A percentile compares a stretch with the other conserved stretches of the same genome.
Conservation (phyloP, 2,888 invertebrate species). For the Mesoligia furuncula region DNA sequence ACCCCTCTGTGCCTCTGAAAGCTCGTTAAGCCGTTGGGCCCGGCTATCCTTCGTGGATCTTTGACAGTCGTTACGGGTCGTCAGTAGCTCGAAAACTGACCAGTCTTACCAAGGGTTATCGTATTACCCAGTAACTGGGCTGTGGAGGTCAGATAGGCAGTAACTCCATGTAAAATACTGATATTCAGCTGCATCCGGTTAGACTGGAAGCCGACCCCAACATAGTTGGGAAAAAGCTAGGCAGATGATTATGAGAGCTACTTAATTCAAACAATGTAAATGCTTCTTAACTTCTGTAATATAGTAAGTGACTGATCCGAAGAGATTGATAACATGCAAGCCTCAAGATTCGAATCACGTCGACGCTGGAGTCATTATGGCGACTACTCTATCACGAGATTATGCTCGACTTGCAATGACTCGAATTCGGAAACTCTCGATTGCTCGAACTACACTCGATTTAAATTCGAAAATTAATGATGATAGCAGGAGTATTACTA, state of each 20-base stretch:
- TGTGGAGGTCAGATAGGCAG: no score
- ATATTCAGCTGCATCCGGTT: background rate
- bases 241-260: background rate
- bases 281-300: slow-evolving; percentile 16
- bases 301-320: slow-evolving; percentile 36
- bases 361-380: slow-evolving; percentile 27
- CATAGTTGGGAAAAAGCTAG: background rate
- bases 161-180: background rate
- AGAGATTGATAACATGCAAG: slow-evolving; percentile 44
- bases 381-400: slow-evolving; percentile 25
- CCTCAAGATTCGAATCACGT: slow-evolving; percentile 35
- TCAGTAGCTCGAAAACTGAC: background rate
- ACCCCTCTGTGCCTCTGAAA: no score
- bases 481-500: background rate
- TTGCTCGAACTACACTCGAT: slow-evolving; percentile 14
- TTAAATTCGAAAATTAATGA: slow-evolving; percentile 4
- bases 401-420: background rate
- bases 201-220: background rate
- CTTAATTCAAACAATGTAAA: slow-evolving; percentile 19
- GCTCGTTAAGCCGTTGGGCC: no score
- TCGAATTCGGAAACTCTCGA: background rate
- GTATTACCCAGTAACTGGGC: no score
- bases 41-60: no score
- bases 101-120: background rate
- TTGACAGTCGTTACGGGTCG: background rate